These are phyloP conservation scores for Teleogryllus occipitalis DNA, from an alignment of 1,140 invertebrate species.

Conservation along the genomic window DNA sequence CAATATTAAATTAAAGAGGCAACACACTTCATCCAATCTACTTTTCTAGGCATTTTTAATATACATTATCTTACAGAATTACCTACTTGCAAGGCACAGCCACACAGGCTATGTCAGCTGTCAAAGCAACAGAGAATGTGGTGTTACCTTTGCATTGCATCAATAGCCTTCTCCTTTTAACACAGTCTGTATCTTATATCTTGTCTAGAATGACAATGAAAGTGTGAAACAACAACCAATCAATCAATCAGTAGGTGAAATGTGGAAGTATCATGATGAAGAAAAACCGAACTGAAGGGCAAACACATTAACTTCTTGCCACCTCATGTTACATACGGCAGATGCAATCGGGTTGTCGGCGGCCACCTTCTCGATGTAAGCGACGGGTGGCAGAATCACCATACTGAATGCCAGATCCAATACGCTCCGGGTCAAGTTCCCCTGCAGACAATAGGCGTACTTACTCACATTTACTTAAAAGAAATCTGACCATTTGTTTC, in stretches of 20 bases:
- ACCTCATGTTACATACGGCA: constrained; percentile 31
- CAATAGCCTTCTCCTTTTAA: background rate
- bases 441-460: constrained; percentile 36
- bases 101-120: background rate
- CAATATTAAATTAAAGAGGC: background rate
- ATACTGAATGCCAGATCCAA: constrained; percentile 70
- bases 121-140: background rate
- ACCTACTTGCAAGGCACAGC: background rate
- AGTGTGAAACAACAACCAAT: background rate
- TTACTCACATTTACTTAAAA: too few relatives aligned
- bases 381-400: constrained; percentile 44
- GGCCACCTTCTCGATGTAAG: constrained; percentile 34
- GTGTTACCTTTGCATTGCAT: background rate
- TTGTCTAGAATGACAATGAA: background rate
- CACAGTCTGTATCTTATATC: background rate
- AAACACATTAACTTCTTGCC: background rate
- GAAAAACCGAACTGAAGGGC: background rate
- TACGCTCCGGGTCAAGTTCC: constrained; percentile 71
- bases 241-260: background rate
- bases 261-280: background rate
- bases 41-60: background rate
- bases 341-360: constrained; percentile 38
- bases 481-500: too few relatives aligned
- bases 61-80: background rate
- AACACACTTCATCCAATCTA: background rate